Evolutionary conservation across 2,113 vertebrate species (phyloP).

Genomic region (Nanorana parkeri): DNA sequence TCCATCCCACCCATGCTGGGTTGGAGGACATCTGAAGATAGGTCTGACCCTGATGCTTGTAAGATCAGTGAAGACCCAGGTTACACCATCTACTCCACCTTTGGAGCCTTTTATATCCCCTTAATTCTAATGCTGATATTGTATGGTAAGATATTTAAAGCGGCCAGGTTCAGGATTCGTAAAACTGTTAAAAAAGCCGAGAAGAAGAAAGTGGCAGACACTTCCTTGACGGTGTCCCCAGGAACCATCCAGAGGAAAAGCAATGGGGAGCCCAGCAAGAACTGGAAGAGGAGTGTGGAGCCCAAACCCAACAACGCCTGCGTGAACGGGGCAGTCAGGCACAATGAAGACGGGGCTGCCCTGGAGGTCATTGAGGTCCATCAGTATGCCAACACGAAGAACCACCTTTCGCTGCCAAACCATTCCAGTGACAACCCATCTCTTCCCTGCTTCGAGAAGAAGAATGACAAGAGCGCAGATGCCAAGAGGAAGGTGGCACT

Average conservation of each 20-base stretch:
- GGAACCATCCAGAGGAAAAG: constrained; percentile 73
- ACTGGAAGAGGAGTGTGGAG: constrained; percentile 76
- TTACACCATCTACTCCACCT: constrained; percentile 98
- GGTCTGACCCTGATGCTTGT: constrained; percentile 90
- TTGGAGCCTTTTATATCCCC: constrained; percentile 97
- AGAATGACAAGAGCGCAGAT: constrained; percentile 82
- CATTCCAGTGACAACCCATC: constrained; percentile 64
- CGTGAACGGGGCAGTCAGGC: constrained; percentile 83
- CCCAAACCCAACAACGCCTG: constrained; percentile 69
- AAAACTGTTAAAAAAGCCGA: constrained; percentile 90
- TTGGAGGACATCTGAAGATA: constrained; percentile 94
- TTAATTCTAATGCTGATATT: constrained; percentile 95
- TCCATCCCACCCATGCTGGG: constrained; percentile 98
- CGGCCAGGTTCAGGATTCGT: constrained; percentile 93
- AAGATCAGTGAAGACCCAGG: constrained; percentile 96
- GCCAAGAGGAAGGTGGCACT: constrained; percentile 89
- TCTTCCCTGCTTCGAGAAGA: constrained; percentile 72
- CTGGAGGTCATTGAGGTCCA: constrained; percentile 88
- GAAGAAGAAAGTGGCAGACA: constrained; percentile 75
- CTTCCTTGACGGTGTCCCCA: constrained; percentile 75
- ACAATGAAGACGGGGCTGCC: constrained; percentile 78
- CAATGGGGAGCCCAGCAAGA: constrained; percentile 75
- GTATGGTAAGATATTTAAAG: constrained; percentile 93
- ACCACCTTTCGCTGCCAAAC: constrained; percentile 85
- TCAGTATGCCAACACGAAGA: constrained; percentile 77